phyloP scores from a whole-genome alignment of 1,140 invertebrate species.

The Eufriesea mexicana region DNA sequence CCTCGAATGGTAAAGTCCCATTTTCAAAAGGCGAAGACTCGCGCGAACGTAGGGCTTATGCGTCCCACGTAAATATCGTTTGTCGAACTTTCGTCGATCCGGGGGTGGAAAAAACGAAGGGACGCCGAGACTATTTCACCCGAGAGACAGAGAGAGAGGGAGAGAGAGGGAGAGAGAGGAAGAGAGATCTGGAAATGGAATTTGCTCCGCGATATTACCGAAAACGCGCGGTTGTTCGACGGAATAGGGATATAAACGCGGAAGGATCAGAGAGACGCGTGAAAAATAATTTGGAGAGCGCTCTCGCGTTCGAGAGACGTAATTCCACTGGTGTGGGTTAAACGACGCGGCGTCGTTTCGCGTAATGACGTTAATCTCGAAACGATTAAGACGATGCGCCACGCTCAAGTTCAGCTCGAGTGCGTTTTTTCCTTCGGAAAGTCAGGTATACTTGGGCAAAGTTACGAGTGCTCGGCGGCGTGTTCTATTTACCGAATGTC shows the following conservation, averaged over 20 bases:
- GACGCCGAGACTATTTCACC: too few relatives aligned
- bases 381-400: background rate
- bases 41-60: background rate
- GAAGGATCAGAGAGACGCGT: constrained; percentile 13
- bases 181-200: background rate
- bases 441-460: background rate
- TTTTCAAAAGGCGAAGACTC: constrained; percentile 25
- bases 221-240: background rate
- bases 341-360: background rate
- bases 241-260: too few relatives aligned
- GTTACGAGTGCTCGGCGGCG: background rate
- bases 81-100: constrained; percentile 29
- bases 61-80: constrained; percentile 43
- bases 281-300: constrained; percentile 48
- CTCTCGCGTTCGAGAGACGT: constrained; percentile 17
- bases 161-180: background rate
- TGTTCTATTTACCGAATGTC: constrained; percentile 37
- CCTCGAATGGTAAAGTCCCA: constrained; percentile 39
- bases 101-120: background rate
- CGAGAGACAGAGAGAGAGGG: background rate
- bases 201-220: background rate
- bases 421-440: background rate
- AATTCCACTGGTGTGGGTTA: too few relatives aligned
- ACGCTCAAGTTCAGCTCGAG: background rate
- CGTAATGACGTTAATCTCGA: background rate